Base-by-base conservation (phyloP, 1,140 invertebrate genomes). In the Ceratosolen solmsi region DNA sequence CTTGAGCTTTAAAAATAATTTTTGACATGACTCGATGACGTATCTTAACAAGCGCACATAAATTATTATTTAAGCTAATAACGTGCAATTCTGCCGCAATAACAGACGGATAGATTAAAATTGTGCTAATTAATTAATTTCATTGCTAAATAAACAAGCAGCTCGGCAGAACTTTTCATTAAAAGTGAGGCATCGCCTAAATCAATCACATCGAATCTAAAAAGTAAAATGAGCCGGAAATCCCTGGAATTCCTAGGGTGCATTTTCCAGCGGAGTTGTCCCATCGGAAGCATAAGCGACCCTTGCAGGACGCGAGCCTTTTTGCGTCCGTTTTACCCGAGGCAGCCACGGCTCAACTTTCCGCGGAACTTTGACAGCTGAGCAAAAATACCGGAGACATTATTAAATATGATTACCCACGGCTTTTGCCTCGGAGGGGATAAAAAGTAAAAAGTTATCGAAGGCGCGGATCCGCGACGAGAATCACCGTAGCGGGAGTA, bases 341-440 rank as follows among this genome's bases (percentile, higher is more conserved):
- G 5, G 25, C 13, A 25, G 20, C 41, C 2, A 85, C 86, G 85
- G 83, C 86, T 54, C 80, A 87, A 87, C 81, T 89, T 89, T 71
- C 70, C 58, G 36, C 25, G 77, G 78, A 89, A 90, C 86, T 90
- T 89, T 88, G 87, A 89, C 87, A 87, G 86, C 84, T 82, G 85
- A 77, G 86, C 82, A 89, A 91, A 91, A 91, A 90, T 91, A 90
- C 83, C 87, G 85, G 87, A 79, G 89, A 90, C 87, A 88, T 91
- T 91, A 91, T 90, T 91, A 91, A 91, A 91, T 91, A 90, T 88
- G 88, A 91, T 91, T 90, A 91, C 89, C 89, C 87, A 80, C 36
- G 76, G 84, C 83, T 80, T 79, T 41, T 65, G 2, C 7, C 63
- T n/a, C 33, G 49, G 46, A 51, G 41, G 58, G 83, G 81, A 63